Evolutionary conservation across 2,113 vertebrate species (phyloP).

Genomic region (Tetraodon nigroviridis): DNA sequence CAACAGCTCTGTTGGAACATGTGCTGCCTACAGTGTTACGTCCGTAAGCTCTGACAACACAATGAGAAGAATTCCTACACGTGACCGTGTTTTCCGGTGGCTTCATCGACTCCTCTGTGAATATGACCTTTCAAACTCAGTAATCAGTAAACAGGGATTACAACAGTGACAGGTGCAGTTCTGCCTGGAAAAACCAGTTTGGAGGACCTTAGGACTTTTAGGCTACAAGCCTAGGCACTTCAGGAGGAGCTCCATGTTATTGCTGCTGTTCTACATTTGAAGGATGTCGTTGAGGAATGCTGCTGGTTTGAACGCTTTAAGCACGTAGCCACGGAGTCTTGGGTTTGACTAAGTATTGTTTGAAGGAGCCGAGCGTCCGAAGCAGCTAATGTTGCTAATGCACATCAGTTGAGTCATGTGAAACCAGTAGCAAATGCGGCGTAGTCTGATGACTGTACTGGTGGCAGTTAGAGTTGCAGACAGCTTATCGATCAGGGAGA

Average conservation of each 20-base stretch:
- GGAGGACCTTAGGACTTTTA: conserved; percentile 17
- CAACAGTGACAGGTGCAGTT: conserved; percentile 17
- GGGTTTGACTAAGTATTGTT: too few species aligned
- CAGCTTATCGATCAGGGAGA: too few species aligned
- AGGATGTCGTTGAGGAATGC: neutral
- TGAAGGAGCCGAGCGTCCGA: too few species aligned
- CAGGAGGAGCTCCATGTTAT: neutral
- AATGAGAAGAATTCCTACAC: conserved; percentile 31
- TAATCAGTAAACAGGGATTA: conserved; percentile 28
- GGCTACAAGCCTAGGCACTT: conserved; percentile 9
- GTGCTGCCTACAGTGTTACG: neutral
- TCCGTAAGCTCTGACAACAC: neutral
- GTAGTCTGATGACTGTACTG: too few species aligned
- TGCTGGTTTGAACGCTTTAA: too few species aligned
- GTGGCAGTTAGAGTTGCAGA: too few species aligned
- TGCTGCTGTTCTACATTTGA: neutral
- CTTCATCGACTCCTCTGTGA: conserved; percentile 11
- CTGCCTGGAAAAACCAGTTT: conserved; percentile 46
- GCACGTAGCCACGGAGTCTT: too few species aligned
- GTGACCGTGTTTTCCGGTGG: conserved; percentile 18
- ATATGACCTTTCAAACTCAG: conserved; percentile 24
- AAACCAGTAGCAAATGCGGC: too few species aligned
- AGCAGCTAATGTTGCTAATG: too few species aligned
- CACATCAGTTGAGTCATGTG: too few species aligned
- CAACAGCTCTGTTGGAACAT: neutral